Evolutionary conservation across 2,888 invertebrate species (phyloP).

Genomic region (Leucophenga maculata): DNA sequence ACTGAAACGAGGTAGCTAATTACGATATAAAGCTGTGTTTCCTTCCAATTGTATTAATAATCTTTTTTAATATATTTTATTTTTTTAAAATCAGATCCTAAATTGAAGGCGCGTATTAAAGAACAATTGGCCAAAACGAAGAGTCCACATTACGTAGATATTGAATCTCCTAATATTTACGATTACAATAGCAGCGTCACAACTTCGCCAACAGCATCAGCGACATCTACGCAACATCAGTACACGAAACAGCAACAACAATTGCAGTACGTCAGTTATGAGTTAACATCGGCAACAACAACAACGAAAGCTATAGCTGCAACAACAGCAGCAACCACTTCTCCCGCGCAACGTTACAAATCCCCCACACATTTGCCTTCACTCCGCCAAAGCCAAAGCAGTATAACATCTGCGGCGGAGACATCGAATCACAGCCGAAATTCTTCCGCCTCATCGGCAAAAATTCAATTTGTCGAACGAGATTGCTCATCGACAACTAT

Average conservation of each 20-base stretch:
- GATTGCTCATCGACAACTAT: conserved; percentile 37
- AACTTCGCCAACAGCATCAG: conserved; percentile 48
- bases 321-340: conserved; percentile 48
- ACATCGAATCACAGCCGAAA: conserved; percentile 63
- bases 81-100: conserved; percentile 79
- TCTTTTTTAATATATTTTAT: neutral
- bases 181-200: conserved; percentile 63
- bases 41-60: too few species aligned
- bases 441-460: conserved; percentile 67
- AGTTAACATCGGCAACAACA: conserved; percentile 2
- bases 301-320: conserved; percentile 28
- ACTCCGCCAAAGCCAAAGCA: conserved; percentile 51
- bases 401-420: conserved; percentile 31
- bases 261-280: conserved; percentile 15
- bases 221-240: conserved; percentile 44
- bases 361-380: conserved; percentile 66
- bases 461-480: conserved; percentile 64
- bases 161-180: conserved; percentile 74
- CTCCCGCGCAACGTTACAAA: conserved; percentile 60
- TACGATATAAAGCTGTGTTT: neutral
- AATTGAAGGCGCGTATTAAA: conserved; percentile 86
- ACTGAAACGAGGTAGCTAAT: conserved; percentile 86
- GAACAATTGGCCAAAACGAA: conserved; percentile 79
- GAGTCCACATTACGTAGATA: conserved; percentile 73
- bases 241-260: conserved; percentile 41